Evolutionary conservation across 2,888 invertebrate species (phyloP), one percentile per base, ranked within the genome.

Genomic region (Acrobasis consociella): DNA sequence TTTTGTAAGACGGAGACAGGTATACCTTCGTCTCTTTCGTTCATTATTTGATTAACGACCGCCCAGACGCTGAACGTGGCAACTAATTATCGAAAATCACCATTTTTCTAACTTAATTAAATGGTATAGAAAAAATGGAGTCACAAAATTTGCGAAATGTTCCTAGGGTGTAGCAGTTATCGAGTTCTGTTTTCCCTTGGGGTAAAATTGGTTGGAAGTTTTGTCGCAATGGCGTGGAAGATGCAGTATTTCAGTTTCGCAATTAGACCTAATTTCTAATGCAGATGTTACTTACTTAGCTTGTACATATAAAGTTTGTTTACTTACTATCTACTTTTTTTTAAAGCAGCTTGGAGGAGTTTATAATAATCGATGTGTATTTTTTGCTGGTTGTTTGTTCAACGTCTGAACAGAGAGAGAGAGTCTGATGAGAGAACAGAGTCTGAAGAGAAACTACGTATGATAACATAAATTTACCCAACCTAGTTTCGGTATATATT

Each of bases 71-170:
- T 71, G 70, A 64, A 63, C 64, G 67, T 74, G 71, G 71, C 71
- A 76, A 76, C 68, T 75, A 72, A 76, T 78, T 75, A 74, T 66
- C 67, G 69, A 72, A 70, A 69, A 73, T 67, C 66, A 69, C 64
- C 59, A 65, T 64, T 67, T 70, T 66, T 65, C 64, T 62, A 55
- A 58, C 64, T 63, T 69, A 69, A 70, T 69, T 70, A 69, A 65
- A 63, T 67, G 64, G 52, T 64, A 64, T 56, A 39, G 63, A 63
- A 65, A 69, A 66, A 58, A 46, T 59, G n/a, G 15, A 13, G 58
- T 46, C 10, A 7, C 17, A 42, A 58, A 58, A 22, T 55, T 39
- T 55, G 39, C 15, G 15, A 50, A 50, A 9, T 16, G 5, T 39
- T 8, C 39, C 15, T 42, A 39, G 42, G 42, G 58, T 50, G 16